Conservation (phyloP, 2,113 vertebrate species). For the Megaceryle maxima region DNA sequence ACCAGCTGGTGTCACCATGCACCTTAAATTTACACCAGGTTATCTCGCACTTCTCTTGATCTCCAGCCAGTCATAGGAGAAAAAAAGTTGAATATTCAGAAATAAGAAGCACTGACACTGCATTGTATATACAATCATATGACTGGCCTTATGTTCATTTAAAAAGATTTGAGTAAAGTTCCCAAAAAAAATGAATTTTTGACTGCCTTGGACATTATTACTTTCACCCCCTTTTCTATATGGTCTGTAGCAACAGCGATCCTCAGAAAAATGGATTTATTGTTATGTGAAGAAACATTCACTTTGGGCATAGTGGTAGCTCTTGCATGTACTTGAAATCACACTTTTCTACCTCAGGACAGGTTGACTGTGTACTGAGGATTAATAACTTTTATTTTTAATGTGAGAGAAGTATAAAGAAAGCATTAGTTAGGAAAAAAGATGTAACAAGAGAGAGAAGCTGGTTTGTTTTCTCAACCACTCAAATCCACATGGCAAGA, state of each 20-base stretch:
- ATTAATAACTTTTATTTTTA: not conserved
- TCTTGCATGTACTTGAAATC: not conserved
- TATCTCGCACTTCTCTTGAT: not conserved
- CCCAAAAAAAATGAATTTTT: not conserved
- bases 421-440: not conserved
- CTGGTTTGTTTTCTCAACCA: not conserved
- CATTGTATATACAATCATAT: not conserved
- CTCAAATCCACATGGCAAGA: not conserved
- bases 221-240: not conserved
- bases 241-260: not conserved
- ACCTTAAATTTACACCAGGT: not conserved
- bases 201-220: not conserved
- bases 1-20: conserved; percentile 22
- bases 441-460: not conserved
- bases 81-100: not conserved
- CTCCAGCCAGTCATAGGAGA: not conserved
- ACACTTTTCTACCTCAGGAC: not conserved
- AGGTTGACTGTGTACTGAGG: not conserved
- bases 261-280: not conserved
- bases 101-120: not conserved
- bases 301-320: not conserved
- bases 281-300: not conserved
- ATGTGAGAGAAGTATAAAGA: not conserved
- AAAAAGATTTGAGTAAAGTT: not conserved
- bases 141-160: not conserved